Evolutionary conservation across 2,797 vertebrate genomes (phyloP), one percentile per base, ranked within the genome.

Genomic region (Smutsia temminckii): DNA sequence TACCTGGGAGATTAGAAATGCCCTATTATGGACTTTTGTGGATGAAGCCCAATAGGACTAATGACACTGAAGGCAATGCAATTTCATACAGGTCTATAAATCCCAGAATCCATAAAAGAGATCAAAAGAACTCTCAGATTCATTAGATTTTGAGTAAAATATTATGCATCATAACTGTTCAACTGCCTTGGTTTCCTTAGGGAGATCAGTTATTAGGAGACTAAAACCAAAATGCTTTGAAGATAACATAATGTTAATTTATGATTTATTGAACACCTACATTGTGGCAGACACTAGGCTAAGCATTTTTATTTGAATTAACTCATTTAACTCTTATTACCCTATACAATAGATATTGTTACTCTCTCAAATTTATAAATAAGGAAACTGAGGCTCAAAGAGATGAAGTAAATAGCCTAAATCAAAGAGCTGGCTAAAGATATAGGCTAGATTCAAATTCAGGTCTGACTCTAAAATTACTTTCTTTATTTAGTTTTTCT

Each of bases 101-200:
- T 83, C n/a, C 29, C 42, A 68, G 74, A 96, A 71, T 46, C 61
- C 46, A 66, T 29, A 83, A 8, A 34, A 40, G 27, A 29, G 13
- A 29, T 78, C n/a, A 27, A 86, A 90, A 88, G 23, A 89, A 72
- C 10, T 75, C 40, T 34, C 23, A 46, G 89, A 68, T 74, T 37
- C 85, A 84, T 84, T 61, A 74, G 40, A 53, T 84, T 95, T 92
- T 94, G 32, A 83, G 34, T 72, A 94, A 93, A 85, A 89, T 46
- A 91, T 49, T 64, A 85, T 78, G 85, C 23, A 66, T 32, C 49
- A 51, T 84, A 79, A 91, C 49, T 25, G 8, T 84, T 61, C 53
- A 55, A 66, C 18, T 80, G 59, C 37, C n/a, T 94, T 51, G 40
- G 37, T 59, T 89, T 85, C 40, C 55, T 7, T 7, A 69, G 34